phyloP scores from a whole-genome alignment of 2,888 invertebrate species.

The Phlogophora meticulosa region DNA sequence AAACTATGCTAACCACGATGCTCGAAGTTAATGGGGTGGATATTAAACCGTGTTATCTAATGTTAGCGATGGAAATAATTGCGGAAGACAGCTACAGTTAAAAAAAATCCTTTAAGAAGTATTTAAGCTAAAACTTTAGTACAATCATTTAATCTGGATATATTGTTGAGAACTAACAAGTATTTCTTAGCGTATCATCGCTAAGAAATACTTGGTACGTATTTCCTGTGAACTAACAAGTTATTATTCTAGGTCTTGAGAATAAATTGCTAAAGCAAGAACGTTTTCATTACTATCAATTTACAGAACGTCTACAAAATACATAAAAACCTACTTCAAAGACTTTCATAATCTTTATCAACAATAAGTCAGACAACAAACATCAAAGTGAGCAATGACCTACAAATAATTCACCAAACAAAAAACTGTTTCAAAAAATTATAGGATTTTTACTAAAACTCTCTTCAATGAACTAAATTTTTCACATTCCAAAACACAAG shows the following conservation, averaged over 20 bases:
- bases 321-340: not conserved
- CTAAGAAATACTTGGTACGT: too few species aligned
- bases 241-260: not conserved
- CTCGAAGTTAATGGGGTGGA: conserved; percentile 48
- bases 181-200: not conserved
- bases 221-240: not conserved
- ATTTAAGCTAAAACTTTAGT: not conserved
- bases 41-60: conserved; percentile 39
- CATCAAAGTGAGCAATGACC: conserved; percentile 19
- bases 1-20: conserved; percentile 55
- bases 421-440: conserved; percentile 22
- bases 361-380: conserved; percentile 1
- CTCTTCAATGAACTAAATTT: conserved; percentile 20
- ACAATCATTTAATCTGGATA: not conserved
- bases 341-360: not conserved
- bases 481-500: conserved; percentile 34
- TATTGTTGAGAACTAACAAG: not conserved
- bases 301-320: conserved; percentile 4
- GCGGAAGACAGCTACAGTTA: not conserved
- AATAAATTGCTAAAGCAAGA: not conserved
- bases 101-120: not conserved
- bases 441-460: conserved; percentile 32
- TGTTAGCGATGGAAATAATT: conserved; percentile 20
- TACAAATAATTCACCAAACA: conserved; percentile 5
- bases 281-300: not conserved